Evolutionary conservation across 1,140 invertebrate species (phyloP).

Genomic region (Drosophila bocki): DNA sequence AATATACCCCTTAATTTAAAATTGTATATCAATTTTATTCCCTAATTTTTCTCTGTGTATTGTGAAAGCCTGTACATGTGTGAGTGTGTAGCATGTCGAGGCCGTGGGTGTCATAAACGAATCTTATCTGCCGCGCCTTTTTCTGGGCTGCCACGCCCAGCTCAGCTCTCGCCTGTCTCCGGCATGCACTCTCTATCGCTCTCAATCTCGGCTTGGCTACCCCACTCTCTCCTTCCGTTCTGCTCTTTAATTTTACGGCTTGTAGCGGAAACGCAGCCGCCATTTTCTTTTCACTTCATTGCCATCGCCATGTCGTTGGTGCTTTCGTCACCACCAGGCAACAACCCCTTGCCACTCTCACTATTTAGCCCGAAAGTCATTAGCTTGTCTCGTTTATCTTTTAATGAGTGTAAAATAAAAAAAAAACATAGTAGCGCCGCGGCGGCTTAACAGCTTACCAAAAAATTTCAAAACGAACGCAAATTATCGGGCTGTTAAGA

Average conservation of each 20-base stretch:
- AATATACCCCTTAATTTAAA: too few species aligned
- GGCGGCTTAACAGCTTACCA: slow-evolving; percentile 31
- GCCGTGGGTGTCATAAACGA: slow-evolving; percentile 76
- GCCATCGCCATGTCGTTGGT: slow-evolving; percentile 40
- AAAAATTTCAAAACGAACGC: slow-evolving; percentile 38
- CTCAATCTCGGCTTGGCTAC: slow-evolving; percentile 20
- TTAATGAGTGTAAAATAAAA: slow-evolving; percentile 81
- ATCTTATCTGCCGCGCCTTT: slow-evolving; percentile 69
- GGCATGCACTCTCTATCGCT: slow-evolving; percentile 49
- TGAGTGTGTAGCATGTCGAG: slow-evolving; percentile 36
- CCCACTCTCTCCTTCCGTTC: neutral
- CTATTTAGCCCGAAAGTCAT: slow-evolving; percentile 76
- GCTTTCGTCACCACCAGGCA: slow-evolving; percentile 40
- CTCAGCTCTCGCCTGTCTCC: slow-evolving; percentile 50
- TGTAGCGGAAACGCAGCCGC: slow-evolving; percentile 65
- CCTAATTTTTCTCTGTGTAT: neutral
- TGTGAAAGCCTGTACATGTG: slow-evolving; percentile 1
- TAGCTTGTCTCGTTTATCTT: slow-evolving; percentile 83
- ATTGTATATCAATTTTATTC: neutral
- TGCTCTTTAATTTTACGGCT: slow-evolving; percentile 66
- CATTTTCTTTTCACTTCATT: slow-evolving; percentile 78
- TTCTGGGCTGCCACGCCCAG: slow-evolving; percentile 65
- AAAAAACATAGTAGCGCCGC: slow-evolving; percentile 40
- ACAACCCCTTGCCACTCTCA: slow-evolving; percentile 28
- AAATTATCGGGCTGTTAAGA: slow-evolving; percentile 56